A percentile compares a stretch with the other conserved stretches of the same genome.
Conservation (phyloP, 2,888 invertebrate species). For the Cephus runcator region DNA sequence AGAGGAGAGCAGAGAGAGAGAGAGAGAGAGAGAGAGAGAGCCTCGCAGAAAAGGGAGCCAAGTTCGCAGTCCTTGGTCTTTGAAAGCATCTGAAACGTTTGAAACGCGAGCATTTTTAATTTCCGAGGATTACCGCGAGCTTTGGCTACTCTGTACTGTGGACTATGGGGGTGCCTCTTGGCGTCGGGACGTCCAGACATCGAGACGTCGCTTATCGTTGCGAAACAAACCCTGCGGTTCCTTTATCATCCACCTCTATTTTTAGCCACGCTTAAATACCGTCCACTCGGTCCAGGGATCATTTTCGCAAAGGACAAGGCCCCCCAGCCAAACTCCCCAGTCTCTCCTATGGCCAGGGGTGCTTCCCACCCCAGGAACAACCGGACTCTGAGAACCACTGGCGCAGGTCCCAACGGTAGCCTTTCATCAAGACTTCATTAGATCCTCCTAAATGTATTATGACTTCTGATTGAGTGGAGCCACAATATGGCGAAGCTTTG, state of each 20-base stretch:
- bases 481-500: conserved; percentile 41
- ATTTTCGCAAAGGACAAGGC: no score
- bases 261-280: no score
- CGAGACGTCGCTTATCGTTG: background rate
- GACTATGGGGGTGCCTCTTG: conserved; percentile 9
- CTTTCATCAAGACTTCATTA: conserved; percentile 66
- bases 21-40: conserved; percentile 14
- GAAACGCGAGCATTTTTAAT: conserved; percentile 59
- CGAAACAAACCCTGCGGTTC: no score
- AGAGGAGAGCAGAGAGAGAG: conserved; percentile 10
- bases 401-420: conserved; percentile 46
- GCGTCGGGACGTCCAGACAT: conserved; percentile 8
- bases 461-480: conserved; percentile 65
- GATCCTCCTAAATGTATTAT: conserved; percentile 65
- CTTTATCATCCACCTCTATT: no score
- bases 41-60: conserved; percentile 25
- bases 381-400: conserved; percentile 40
- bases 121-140: conserved; percentile 56
- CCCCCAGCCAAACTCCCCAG: background rate
- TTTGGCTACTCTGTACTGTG: no score
- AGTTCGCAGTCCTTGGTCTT: conserved; percentile 34
- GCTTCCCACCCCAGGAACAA: no score
- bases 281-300: no score
- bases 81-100: conserved; percentile 25
- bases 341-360: background rate